Evolutionary conservation across 2,888 invertebrate genomes (phyloP), one percentile per base, ranked within the genome.

Genomic region (Cantharis rufa): DNA sequence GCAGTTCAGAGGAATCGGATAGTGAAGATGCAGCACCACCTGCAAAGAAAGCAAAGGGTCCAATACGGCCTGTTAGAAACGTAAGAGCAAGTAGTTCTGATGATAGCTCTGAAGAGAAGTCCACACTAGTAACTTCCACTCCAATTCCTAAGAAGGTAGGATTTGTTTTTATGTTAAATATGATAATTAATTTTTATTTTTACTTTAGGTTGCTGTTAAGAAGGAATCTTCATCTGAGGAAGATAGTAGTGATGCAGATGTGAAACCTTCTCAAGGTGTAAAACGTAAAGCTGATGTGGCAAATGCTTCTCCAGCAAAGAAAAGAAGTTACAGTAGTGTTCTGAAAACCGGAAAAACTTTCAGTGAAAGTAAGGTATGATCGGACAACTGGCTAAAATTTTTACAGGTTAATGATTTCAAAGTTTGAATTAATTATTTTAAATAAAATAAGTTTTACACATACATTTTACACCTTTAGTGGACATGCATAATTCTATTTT

Each of bases 301-400:
- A 10, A 87, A 78, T 64, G 88, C 89, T 75, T 87, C 89, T 11
- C 88, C 89, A 75, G 87, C 89, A 10, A 91, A 91, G 81, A 92
- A 92, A 79, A 89, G 90, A 18, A 89, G 89, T 70, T 94, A 94
- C 85, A 90, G 83, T 79, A 95, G 94, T 84, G 95, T 95, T 85
- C 93, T 93, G 0, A 94, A 94, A 88, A 91, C 91, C 2, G n/a
- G 48, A n/a, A 1, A n/a, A 48, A n/a, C 0, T 48, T 48, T 48
- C 5, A 48, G n/a, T 48, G n/a, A n/a, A 5, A 48, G n/a, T n/a
- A 48, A 48, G 48, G 48, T 48, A 48, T n/a, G 48, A 71, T 61
- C n/a, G 15, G 11, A 3, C 10, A 48, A 48, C 3, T 9, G 21
- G 21, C 21, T 5, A 11, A 64, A 62, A 73, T 1, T 28, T 28